Evolutionary conservation across 2,797 vertebrate species (phyloP), one percentile per base, ranked within the genome.

Genomic region (Otolemur crassicaudatus): DNA sequence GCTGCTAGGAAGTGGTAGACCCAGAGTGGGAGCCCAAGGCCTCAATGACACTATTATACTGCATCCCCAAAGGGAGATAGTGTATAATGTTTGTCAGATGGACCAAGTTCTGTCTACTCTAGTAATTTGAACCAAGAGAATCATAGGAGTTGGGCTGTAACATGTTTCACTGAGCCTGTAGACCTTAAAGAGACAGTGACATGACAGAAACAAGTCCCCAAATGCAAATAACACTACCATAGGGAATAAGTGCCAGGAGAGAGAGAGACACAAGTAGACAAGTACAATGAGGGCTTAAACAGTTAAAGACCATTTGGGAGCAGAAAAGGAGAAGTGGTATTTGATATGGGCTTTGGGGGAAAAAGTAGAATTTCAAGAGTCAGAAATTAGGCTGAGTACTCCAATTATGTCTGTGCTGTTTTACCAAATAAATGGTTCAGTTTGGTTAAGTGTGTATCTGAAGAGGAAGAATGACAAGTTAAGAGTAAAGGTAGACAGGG

Each of bases 351-450:
- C 49, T 80, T 94, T 88, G 72, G n/a, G 70, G 61, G 67, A 94
- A 61, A 27, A 89, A 76, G 56, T 76, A 43, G 58, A 87, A 96
- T 87, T 87, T 93, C n/a, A 76, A 53, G 86, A 87, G 65, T 79
- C 40, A 70, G 77, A 96, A 70, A 85, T 91, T 91, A 43, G 76
- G 53, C 53, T 84, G 56, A 58, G 23, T 81, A 46, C 63, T 89
- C 34, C 46, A 17, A 70, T 85, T 84, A 37, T 87, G 60, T 60
- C 43, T 60, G 40, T 90, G 80, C 61, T 60, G 4, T 84, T 93
- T 93, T 88, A 70, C 40, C 40, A 87, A 84, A 34, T 70, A 88
- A 82, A 20, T 81, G 19, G 25, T 58, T 83, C 31, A 8, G 12
- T 85, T 77, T 80, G 61, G 8, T 85, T 87, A 69, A 63, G 43